Base-by-base conservation (phyloP, 2,113 vertebrate species). In the Rhinopomastus cyanomelas region DNA sequence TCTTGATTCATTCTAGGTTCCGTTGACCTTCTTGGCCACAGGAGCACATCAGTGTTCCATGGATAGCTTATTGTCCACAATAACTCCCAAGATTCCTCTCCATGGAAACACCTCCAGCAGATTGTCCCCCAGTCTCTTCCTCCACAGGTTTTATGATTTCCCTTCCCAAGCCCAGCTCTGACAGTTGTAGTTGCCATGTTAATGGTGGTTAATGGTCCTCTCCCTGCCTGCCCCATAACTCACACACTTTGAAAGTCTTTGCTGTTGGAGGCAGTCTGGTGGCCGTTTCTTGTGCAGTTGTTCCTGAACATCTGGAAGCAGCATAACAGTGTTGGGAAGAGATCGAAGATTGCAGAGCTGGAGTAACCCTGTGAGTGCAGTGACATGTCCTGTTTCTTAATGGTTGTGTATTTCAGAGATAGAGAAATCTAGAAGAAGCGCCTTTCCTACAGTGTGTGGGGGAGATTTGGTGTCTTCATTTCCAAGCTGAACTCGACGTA, bases 231-330 rank as follows among this genome's bases (percentile, higher is more conserved):
- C n/a, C 39, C 29, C 30, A 3, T 9, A 5, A 67, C 65, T 75
- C 69, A 36, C 26, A 9, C 16, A 5, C 51, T n/a, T 75, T 44
- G 18, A 36, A 82, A 77, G 26, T 46, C 65, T 55, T 44, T 0
- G 3, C 21, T 3, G 0, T 3, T 72, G 62, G n/a, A 60, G 67
- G 5, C 1, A 1, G 19, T 16, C 2, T 2, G 3, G 6, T 11
- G 32, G n/a, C 21, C 22, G 23, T 66, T 92, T 51, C 66, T 86
- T 93, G 68, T 76, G 77, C 44, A 56, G 4, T 42, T 76, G 25
- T 22, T 34, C 51, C 81, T 27, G 23, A 73, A 16, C 26, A 8
- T 64, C 49, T 72, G 59, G 10, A 21, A 83, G 59, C 66, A 57
- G 20, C 5, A 0, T 8, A 42, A 49, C 1, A 2, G 26, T 4